Evolutionary conservation across 2,888 invertebrate species (phyloP), one percentile per base, ranked within the genome.

Genomic region (Sycophila texana): DNA sequence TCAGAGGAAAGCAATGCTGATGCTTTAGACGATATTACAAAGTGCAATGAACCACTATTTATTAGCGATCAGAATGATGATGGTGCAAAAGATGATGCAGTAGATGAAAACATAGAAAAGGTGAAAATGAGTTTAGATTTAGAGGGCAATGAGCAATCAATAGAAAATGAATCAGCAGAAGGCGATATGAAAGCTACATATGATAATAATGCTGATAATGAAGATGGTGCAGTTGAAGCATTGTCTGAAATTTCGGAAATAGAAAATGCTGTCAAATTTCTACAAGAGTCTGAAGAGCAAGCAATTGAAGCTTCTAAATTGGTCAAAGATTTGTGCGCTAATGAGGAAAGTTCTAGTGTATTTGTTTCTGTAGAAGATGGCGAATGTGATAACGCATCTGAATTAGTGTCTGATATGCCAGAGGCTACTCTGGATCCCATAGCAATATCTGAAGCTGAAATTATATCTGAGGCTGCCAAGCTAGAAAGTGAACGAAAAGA

Each of bases 221-320:
- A 63, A 30, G 60, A 67, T 22, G 26, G 61, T 16, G 5, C 10
- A 2, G 26, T 12, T 7, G 68, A 70, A 55, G 12, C 65, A 65
- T 80, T 71, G 49, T 14, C 86, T 30, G 89, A 89, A 61, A 88
- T 88, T 73, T 88, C 88, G 4, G 89, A 90, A 72, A 82, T 90
- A 13, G 89, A 90, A 79, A 88, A 87, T 18, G 89, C 90, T 16
- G 89, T 90, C 1, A 90, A 90, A 77, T 90, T 89, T 75, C 83
- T 90, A 26, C 89, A 89, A 79, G 89, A 89, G 71, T 89, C 89
- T 77, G 88, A 91, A 89, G 84, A 92, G 74, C 84, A 92, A 83
- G 82, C 91, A 86, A 87, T 91, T 87, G 86, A 92, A 85, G 85
- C 91, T 81, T 83, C 91, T 16, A 84, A 79, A 2, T 74, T 70